Evolutionary conservation across 2,888 invertebrate genomes (phyloP).

Genomic region (Amiota minor): DNA sequence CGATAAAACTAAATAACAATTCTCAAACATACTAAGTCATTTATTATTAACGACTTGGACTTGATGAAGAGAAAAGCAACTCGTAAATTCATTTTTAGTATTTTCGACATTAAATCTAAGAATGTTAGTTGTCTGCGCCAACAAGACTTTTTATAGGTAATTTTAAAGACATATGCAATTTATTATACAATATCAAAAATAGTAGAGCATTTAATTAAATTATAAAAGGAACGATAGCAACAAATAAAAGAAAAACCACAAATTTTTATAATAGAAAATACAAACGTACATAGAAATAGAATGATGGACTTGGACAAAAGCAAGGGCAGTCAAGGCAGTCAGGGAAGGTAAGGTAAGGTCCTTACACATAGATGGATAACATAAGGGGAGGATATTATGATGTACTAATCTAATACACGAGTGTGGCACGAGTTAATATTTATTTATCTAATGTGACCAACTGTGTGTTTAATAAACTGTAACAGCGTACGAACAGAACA

Average conservation of each 20-base stretch:
- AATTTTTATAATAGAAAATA: conserved; percentile 49
- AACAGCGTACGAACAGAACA: conserved; percentile 46
- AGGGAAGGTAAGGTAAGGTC: neutral
- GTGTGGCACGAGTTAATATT: neutral
- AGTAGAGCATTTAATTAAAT: conserved; percentile 59
- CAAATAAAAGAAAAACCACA: neutral
- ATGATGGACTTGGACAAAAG: conserved; percentile 42
- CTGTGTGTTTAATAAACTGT: conserved; percentile 63
- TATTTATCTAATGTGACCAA: neutral
- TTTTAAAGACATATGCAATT: conserved; percentile 37
- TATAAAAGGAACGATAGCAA: conserved; percentile 52
- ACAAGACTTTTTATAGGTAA: neutral
- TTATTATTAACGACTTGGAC: conserved; percentile 7
- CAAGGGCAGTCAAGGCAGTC: neutral
- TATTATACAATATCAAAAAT: conserved; percentile 60
- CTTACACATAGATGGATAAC: neutral
- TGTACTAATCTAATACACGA: neutral
- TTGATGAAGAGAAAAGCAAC: neutral
- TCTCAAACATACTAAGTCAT: neutral
- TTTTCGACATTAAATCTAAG: neutral
- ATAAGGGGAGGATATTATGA: too few relatives aligned
- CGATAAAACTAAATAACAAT: conserved; percentile 20
- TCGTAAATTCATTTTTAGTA: conserved; percentile 25
- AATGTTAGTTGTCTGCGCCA: neutral
- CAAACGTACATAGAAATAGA: conserved; percentile 45